These are phyloP conservation scores for Xenopus borealis DNA, from an alignment of 2,113 vertebrate species.

Conservation along the genomic window DNA sequence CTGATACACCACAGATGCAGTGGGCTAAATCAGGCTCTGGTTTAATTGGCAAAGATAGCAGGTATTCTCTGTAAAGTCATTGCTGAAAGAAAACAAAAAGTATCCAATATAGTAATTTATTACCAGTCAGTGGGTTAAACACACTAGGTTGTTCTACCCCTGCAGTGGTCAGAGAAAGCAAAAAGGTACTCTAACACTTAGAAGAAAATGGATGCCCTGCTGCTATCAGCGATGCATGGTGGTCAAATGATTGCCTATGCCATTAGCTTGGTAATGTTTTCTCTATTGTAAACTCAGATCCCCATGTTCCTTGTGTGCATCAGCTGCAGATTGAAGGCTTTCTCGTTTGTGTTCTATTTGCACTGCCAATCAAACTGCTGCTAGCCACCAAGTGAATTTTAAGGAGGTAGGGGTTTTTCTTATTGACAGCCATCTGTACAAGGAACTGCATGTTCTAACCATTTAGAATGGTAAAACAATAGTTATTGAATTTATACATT, in stretches of 20 bases:
- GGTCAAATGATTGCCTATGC: conserved; percentile 67
- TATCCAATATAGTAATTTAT: conserved; percentile 77
- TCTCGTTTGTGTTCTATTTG: conserved; percentile 69
- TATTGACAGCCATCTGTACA: conserved; percentile 54
- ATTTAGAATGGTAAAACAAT: conserved; percentile 29
- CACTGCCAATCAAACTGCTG: conserved; percentile 65
- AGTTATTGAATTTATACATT: too few relatives aligned
- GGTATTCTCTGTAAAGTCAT: conserved; percentile 62
- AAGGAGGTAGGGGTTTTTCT: conserved; percentile 61
- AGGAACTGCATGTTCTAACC: conserved; percentile 48
- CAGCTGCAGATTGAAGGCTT: conserved; percentile 70
- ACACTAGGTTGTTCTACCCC: conserved; percentile 66
- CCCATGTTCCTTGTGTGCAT: conserved; percentile 64
- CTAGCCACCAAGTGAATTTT: conserved; percentile 59
- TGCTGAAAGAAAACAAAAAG: conserved; percentile 73
- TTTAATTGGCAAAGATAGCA: conserved; percentile 75
- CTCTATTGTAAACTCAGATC: conserved; percentile 62
- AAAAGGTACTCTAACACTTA: conserved; percentile 72
- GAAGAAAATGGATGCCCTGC: conserved; percentile 68
- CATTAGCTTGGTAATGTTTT: conserved; percentile 74
- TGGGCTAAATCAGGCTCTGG: conserved; percentile 55
- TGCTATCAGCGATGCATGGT: conserved; percentile 65
- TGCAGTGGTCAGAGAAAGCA: conserved; percentile 67
- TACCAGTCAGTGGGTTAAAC: conserved; percentile 68
- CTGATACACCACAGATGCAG: conserved; percentile 64